These are phyloP conservation scores for Sinocyclocheilus maitianheensis DNA, from an alignment of 2,113 vertebrate species.

Conservation along the genomic window DNA sequence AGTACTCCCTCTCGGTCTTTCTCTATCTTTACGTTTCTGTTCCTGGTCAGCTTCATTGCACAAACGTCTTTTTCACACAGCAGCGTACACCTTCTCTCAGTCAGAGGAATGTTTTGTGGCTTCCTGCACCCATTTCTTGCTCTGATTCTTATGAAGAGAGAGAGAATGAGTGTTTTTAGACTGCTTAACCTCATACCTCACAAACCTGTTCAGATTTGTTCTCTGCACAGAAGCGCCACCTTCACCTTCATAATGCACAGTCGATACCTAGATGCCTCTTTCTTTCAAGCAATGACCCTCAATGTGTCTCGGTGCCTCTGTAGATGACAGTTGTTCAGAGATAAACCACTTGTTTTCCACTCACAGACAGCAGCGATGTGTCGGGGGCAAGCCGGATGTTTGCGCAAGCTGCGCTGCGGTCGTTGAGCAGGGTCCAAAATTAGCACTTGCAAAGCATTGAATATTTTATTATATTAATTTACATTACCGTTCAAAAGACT, in stretches of 20 bases:
- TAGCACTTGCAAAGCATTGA: not conserved
- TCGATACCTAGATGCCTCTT: slow-evolving; percentile 56
- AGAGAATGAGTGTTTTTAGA: slow-evolving; percentile 1
- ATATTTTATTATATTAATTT: not conserved
- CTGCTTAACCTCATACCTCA: slow-evolving; percentile 52
- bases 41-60: slow-evolving; percentile 25
- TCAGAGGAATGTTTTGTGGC: slow-evolving; percentile 59
- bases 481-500: not conserved
- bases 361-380: not conserved
- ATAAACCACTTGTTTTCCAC: not conserved
- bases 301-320: slow-evolving; percentile 12
- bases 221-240: slow-evolving; percentile 36
- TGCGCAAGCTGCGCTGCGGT: not conserved
- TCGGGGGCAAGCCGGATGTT: not conserved
- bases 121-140: slow-evolving; percentile 65
- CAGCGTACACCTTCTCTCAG: slow-evolving; percentile 1
- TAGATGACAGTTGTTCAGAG: not conserved
- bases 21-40: slow-evolving; percentile 1
- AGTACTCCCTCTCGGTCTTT: slow-evolving; percentile 25
- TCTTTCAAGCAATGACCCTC: slow-evolving; percentile 41
- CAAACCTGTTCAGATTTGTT: slow-evolving; percentile 39
- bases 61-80: slow-evolving; percentile 13
- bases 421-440: not conserved
- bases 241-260: slow-evolving; percentile 50
- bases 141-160: slow-evolving; percentile 56